Percentiles rank a stretch among this genome's conserved stretches.
phyloP scores from a whole-genome alignment of 2,113 vertebrate species.

The Callorhinus ursinus region DNA sequence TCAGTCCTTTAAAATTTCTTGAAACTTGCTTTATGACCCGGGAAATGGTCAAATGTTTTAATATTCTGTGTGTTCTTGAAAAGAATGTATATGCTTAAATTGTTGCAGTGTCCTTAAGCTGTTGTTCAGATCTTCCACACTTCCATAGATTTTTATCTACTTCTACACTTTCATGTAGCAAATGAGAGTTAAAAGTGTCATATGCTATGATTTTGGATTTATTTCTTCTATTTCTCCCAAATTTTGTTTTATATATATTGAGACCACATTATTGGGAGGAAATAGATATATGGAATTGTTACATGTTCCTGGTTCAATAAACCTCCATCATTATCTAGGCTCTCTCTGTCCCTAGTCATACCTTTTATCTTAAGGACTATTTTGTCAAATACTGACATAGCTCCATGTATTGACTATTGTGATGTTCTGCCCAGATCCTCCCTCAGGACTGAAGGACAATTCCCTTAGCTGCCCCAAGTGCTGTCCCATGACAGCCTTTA shows the following conservation, averaged over 20 bases:
- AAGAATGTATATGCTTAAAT: neutral
- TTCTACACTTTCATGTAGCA: neutral
- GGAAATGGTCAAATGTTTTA: neutral
- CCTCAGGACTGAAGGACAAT: neutral
- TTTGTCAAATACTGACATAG: neutral
- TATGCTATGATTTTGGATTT: neutral
- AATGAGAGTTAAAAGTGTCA: neutral
- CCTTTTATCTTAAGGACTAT: neutral
- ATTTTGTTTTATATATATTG: neutral
- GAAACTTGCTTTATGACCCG: neutral
- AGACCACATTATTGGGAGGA: neutral
- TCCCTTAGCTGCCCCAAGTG: neutral
- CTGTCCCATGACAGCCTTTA: neutral
- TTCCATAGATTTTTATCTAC: neutral
- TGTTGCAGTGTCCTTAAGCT: neutral
- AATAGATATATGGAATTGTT: neutral
- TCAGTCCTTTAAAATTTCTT: conserved; percentile 1
- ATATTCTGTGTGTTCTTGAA: neutral
- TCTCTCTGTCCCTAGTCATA: neutral
- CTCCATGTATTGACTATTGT: neutral
- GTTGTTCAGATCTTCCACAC: neutral
- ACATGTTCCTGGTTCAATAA: neutral
- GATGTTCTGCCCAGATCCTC: neutral
- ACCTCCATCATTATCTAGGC: neutral
- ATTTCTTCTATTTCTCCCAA: neutral